A percentile compares a stretch with the other conserved stretches of the same genome.
Evolutionary conservation across 2,888 invertebrate genomes (phyloP).

Genomic region (Hedya salicella): DNA sequence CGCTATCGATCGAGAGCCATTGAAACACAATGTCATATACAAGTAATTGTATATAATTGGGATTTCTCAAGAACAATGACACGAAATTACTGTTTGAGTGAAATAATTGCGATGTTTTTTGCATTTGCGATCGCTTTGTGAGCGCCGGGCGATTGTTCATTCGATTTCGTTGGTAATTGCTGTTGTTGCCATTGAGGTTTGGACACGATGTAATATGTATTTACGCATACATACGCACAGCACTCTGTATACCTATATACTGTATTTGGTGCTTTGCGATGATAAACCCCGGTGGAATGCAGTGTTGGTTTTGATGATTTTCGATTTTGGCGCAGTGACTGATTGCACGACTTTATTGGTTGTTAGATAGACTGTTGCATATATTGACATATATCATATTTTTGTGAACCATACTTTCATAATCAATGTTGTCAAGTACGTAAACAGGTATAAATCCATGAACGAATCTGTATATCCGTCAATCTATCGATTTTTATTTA

Average conservation of each 20-base stretch:
- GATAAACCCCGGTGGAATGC: background rate
- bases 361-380: too few species aligned
- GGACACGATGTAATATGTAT: conserved; percentile 33
- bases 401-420: too few species aligned
- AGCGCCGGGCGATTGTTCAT: conserved; percentile 65
- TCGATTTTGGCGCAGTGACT: background rate
- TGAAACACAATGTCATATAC: conserved; percentile 79
- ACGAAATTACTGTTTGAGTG: conserved; percentile 79
- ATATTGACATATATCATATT: too few species aligned
- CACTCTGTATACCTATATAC: background rate
- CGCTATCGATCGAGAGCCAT: conserved; percentile 72
- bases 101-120: conserved; percentile 79
- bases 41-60: conserved; percentile 85
- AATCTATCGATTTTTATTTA: too few species aligned
- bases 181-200: conserved; percentile 45
- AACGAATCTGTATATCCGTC: too few species aligned
- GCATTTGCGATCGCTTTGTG: conserved; percentile 71
- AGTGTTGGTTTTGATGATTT: background rate
- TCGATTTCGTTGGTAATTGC: conserved; percentile 60
- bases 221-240: conserved; percentile 9
- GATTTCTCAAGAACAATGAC: conserved; percentile 83
- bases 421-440: too few species aligned
- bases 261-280: background rate
- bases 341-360: background rate
- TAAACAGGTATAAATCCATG: too few species aligned